Percentiles rank a stretch among this genome's conserved stretches.
Conservation (phyloP, 2,797 vertebrate genomes). For the Aeoliscus strigatus region DNA sequence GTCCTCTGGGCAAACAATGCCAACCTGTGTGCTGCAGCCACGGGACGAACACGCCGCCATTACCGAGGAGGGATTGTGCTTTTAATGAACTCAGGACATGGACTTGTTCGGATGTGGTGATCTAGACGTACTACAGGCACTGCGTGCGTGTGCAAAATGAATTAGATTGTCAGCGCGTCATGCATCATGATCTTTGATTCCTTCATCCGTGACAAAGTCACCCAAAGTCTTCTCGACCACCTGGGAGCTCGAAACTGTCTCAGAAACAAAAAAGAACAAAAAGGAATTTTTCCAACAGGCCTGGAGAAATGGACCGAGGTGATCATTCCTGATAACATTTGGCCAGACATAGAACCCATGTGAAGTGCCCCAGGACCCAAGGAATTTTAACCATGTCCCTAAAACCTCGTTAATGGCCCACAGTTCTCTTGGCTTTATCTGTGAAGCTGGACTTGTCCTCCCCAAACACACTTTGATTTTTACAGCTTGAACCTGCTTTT, state of each 20-base stretch:
- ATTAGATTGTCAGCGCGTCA: too few relatives aligned
- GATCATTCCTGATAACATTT: conserved; percentile 59
- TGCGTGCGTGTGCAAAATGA: too few relatives aligned
- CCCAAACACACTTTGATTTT: conserved; percentile 9
- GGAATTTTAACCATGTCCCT: conserved; percentile 50
- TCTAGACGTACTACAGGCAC: too few relatives aligned
- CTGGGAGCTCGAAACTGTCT: conserved; percentile 45
- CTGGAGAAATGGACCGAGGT: conserved; percentile 41
- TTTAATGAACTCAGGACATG: conserved; percentile 34
- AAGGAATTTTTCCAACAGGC: conserved; percentile 46
- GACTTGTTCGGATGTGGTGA: conserved; percentile 29
- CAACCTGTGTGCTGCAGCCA: conserved; percentile 37
- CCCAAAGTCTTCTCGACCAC: conserved; percentile 51
- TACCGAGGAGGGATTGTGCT: conserved; percentile 28
- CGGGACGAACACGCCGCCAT: conserved; percentile 29
- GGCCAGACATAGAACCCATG: conserved; percentile 43
- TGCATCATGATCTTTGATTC: too few relatives aligned
- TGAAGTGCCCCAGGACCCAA: conserved; percentile 45
- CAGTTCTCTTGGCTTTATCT: conserved; percentile 31
- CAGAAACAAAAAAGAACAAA: conserved; percentile 26
- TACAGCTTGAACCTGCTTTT: too few relatives aligned
- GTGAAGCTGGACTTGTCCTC: conserved; percentile 11
- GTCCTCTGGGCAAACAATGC: conserved; percentile 60
- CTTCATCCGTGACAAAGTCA: conserved; percentile 25
- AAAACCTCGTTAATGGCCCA: conserved; percentile 26